Evolutionary conservation across 2,888 invertebrate genomes (phyloP).

Genomic region (Phaonia tiefii): DNA sequence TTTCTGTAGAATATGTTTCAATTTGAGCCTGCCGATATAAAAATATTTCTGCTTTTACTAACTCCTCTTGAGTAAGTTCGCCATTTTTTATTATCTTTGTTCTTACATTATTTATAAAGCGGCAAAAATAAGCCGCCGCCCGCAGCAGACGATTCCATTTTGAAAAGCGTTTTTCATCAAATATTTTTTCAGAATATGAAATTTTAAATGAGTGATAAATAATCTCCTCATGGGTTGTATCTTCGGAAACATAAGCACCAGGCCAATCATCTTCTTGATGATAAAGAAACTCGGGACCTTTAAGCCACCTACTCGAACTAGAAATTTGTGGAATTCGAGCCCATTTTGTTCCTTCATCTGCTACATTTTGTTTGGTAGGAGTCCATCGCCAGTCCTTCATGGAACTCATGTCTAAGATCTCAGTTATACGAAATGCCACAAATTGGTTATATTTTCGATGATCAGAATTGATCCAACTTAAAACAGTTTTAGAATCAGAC

Average conservation of each 20-base stretch:
- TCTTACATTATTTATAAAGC: conserved; percentile 39
- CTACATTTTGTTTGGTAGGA: conserved; percentile 33
- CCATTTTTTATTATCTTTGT: conserved; percentile 1
- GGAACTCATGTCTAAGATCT: background rate
- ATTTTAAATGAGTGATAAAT: conserved; percentile 10
- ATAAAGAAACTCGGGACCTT: conserved; percentile 35
- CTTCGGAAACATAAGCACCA: background rate
- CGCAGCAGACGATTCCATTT: too few relatives aligned
- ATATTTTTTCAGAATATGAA: background rate
- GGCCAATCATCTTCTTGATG: conserved; percentile 24
- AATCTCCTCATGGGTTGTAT: conserved; percentile 12
- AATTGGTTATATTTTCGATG: conserved; percentile 25
- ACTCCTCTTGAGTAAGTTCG: conserved; percentile 44
- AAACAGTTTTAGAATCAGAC: conserved; percentile 70
- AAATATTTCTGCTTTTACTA: conserved; percentile 19
- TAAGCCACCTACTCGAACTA: conserved; percentile 30
- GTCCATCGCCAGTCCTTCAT: conserved; percentile 7
- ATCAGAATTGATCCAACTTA: conserved; percentile 68
- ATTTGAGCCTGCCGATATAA: conserved; percentile 50
- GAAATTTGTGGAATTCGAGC: background rate
- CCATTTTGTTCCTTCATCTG: conserved; percentile 15
- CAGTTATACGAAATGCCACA: conserved; percentile 15
- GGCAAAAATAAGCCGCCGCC: too few relatives aligned
- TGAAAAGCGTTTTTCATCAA: conserved; percentile 41
- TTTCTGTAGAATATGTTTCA: conserved; percentile 47